These are phyloP conservation scores for Chrysolina americana DNA, from an alignment of 2,888 invertebrate genomes.

Conservation along the genomic window DNA sequence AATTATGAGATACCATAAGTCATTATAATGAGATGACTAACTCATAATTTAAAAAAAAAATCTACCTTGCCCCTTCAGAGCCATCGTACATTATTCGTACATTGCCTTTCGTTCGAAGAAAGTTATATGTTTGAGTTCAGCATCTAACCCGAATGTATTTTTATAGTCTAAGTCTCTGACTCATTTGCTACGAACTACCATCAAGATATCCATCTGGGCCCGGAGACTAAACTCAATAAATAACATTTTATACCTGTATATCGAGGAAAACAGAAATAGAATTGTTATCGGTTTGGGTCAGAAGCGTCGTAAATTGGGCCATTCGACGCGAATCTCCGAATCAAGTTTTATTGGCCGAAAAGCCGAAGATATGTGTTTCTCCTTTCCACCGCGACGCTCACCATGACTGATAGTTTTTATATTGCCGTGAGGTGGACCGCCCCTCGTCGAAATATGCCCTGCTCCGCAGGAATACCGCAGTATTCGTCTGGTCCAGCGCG, in stretches of 20 bases:
- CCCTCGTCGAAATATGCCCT: not conserved
- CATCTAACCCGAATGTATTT: too few species aligned
- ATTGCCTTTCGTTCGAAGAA: too few species aligned
- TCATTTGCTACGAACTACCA: not conserved
- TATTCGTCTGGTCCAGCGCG: constrained; percentile 57
- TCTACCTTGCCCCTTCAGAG: too few species aligned
- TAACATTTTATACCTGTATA: constrained; percentile 47
- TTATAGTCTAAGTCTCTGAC: not conserved
- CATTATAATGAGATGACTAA: too few species aligned
- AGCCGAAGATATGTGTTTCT: constrained; percentile 73
- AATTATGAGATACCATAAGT: too few species aligned
- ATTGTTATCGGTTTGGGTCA: constrained; percentile 66
- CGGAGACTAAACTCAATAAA: constrained; percentile 38
- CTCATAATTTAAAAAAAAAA: too few species aligned
- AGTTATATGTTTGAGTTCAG: too few species aligned
- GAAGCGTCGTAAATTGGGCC: constrained; percentile 66
- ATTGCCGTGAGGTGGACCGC: constrained; percentile 53
- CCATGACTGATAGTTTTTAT: constrained; percentile 66
- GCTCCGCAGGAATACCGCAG: constrained; percentile 27
- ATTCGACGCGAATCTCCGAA: constrained; percentile 66
- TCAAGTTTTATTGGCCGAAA: constrained; percentile 77
- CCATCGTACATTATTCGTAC: too few species aligned
- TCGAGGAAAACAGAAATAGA: constrained; percentile 59
- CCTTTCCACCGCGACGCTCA: constrained; percentile 61
- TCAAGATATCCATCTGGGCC: not conserved